phyloP scores from a whole-genome alignment of 2,113 vertebrate genomes.

The Pteruthius melanotis region DNA sequence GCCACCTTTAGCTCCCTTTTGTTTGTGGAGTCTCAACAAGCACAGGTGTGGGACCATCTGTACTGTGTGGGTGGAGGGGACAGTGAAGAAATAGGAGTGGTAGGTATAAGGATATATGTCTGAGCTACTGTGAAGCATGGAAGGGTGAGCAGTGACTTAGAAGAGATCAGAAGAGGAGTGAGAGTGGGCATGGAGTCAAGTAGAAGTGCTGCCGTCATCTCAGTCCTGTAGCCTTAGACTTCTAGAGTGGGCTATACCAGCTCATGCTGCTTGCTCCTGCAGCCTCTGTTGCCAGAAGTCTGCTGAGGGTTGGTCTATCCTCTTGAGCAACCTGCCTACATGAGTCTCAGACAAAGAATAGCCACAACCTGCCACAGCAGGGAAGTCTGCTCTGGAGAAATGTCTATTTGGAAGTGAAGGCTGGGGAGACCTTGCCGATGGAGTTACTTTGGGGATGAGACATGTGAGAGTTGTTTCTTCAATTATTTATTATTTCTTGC shows the following conservation, averaged over 20 bases:
- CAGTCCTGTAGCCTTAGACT: not conserved
- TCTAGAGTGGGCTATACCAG: not conserved
- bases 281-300: not conserved
- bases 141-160: not conserved
- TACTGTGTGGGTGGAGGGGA: not conserved
- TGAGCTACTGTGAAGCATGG: not conserved
- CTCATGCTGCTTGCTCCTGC: not conserved
- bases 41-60: not conserved
- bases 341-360: not conserved
- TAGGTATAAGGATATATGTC: not conserved
- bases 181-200: not conserved
- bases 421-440: not conserved
- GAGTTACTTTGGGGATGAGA: not conserved
- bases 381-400: not conserved
- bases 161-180: not conserved
- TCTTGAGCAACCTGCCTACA: not conserved
- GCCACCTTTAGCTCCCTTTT: not conserved
- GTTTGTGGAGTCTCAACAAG: not conserved
- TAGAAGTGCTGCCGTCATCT: not conserved
- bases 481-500: not conserved
- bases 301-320: not conserved
- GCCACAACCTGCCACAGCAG: not conserved
- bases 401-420: not conserved
- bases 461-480: not conserved
- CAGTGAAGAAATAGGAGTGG: not conserved